Percentiles rank a stretch among this genome's conserved stretches.
Conservation (phyloP, 2,888 invertebrate genomes). For the Trisateles emortualis region DNA sequence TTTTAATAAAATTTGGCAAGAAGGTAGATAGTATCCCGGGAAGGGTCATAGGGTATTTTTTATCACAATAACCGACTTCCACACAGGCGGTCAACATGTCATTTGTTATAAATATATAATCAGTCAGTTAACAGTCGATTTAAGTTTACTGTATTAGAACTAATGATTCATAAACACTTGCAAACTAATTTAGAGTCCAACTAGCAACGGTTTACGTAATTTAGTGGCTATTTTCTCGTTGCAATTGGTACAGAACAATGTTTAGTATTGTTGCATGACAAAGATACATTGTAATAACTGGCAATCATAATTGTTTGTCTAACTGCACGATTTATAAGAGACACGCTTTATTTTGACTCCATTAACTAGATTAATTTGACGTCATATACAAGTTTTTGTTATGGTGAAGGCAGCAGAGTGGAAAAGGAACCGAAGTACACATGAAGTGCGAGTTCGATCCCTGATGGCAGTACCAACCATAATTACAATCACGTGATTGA, state of each 20-base stretch:
- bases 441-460: no score
- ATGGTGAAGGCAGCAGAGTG: conserved; percentile 15
- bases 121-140: conserved; percentile 42
- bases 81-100: no score
- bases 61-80: no score
- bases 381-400: conserved; percentile 38
- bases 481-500: no score
- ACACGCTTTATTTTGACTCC: conserved; percentile 68
- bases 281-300: conserved; percentile 78
- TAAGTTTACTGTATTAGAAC: conserved; percentile 61
- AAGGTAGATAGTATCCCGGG: no score
- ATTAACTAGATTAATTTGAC: conserved; percentile 57
- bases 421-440: no score
- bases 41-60: no score
- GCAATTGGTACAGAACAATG: conserved; percentile 79
- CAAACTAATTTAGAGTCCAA: conserved; percentile 73
- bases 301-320: conserved; percentile 78
- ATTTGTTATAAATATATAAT: background rate
- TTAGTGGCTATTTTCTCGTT: conserved; percentile 78
- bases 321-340: conserved; percentile 73
- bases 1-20: no score
- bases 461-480: no score
- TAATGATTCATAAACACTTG: conserved; percentile 80
- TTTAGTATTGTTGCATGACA: conserved; percentile 80
- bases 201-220: conserved; percentile 79